Evolutionary conservation across 2,113 vertebrate species (phyloP), one percentile per base, ranked within the genome.

Genomic region (Penelope pileata): DNA sequence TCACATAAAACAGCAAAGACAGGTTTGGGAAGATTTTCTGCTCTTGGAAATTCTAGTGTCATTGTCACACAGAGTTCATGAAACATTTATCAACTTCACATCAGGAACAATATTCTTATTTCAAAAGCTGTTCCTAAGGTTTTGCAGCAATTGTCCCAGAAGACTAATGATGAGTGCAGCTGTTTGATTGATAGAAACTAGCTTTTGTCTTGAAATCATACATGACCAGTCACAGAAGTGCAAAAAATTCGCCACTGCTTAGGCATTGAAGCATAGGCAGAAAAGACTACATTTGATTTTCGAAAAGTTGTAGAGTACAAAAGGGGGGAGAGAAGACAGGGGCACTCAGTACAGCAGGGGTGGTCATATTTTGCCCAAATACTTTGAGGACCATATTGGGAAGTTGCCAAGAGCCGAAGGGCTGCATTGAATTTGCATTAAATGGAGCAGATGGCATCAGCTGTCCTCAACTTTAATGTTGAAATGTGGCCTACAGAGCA

Each of bases 61-160:
- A 93, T 97, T 98, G 96, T 98, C 94, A 93, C 94, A 88, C 23
- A 7, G 64, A 77, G 95, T 95, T 97, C 75, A 97, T 94, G 96
- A 97, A 96, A 72, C 53, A 97, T 84, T 94, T 96, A 95, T 96
- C 96, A 96, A 95, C 73, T 96, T 97, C 95, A 93, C 67, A 97
- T 93, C 63, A 95, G 90, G 96, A 97, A 93, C 42, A 91, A 92
- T 76, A 79, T 48, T 96, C 88, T 95, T 66, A 60, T 92, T 97
- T 93, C 83, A 96, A 97, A 96, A 93, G 86, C 86, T 93, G 83
- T 63, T 96, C 93, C 72, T 96, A 96, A 96, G 87, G 80, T 81
- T 96, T 89, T 98, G 88, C 94, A 95, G 73, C 95, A 78, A 81
- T 87, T 92, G 70, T 96, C 95, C 93, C 96, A 94, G 67, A 96